Conservation (phyloP, 2,113 vertebrate genomes). For the Corydoras sp. region DNA sequence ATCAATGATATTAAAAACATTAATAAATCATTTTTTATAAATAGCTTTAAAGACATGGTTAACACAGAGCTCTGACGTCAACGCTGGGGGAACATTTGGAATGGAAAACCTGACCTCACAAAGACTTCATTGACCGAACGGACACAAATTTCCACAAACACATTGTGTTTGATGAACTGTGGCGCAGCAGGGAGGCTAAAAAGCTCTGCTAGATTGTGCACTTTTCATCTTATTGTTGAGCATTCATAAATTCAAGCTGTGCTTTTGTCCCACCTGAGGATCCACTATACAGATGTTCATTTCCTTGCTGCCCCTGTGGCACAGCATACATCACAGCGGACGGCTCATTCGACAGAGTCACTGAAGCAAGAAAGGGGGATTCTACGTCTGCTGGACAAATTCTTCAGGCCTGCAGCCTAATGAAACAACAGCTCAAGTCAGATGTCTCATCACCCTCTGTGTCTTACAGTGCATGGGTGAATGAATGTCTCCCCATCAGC, state of each 20-base stretch:
- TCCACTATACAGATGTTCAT: conserved; percentile 1
- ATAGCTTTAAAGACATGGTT: too few relatives aligned
- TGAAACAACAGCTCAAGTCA: conserved; percentile 20
- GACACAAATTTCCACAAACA: too few relatives aligned
- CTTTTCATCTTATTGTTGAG: too few relatives aligned
- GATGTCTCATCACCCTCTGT: conserved; percentile 13
- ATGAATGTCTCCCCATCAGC: not conserved
- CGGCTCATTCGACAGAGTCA: conserved; percentile 13
- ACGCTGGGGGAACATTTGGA: too few relatives aligned
- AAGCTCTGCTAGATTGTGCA: too few relatives aligned
- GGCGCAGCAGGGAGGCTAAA: too few relatives aligned
- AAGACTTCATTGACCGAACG: too few relatives aligned
- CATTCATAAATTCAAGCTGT: not conserved
- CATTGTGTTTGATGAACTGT: too few relatives aligned
- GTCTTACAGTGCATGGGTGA: not conserved
- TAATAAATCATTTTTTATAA: too few relatives aligned
- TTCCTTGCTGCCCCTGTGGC: conserved; percentile 25
- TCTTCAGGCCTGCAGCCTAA: conserved; percentile 8
- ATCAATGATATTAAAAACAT: too few relatives aligned
- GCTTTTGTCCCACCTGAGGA: conserved; percentile 10
- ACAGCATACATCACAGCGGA: conserved; percentile 31
- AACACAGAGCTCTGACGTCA: too few relatives aligned
- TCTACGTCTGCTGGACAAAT: conserved; percentile 15
- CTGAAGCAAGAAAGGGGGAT: conserved; percentile 27
- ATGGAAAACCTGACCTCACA: too few relatives aligned